Percentiles rank a stretch among this genome's conserved stretches.
Evolutionary conservation across 2,888 invertebrate genomes (phyloP).

Genomic region (Fragum fragum): DNA sequence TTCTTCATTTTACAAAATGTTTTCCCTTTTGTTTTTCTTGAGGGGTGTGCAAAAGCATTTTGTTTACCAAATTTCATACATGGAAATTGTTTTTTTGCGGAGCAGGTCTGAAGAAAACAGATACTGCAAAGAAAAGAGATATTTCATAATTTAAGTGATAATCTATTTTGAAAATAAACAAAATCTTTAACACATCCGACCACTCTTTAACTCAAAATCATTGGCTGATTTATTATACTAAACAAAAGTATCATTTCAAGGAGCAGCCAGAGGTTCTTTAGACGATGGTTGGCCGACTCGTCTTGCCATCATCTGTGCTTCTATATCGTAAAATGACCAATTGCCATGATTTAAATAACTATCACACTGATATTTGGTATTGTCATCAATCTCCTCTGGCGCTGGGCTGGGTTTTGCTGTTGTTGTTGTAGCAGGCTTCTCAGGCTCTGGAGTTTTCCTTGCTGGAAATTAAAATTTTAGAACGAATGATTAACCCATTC

Average conservation of each 20-base stretch:
- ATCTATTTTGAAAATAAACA: no score
- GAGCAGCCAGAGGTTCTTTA: neutral
- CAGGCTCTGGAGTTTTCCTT: neutral
- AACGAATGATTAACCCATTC: no score
- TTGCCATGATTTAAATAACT: constrained; percentile 45
- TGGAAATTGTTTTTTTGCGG: no score
- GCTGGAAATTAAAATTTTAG: constrained; percentile 7
- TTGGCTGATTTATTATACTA: neutral
- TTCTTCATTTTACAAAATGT: no score
- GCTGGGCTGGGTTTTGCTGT: constrained; percentile 10
- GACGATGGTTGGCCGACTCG: constrained; percentile 64
- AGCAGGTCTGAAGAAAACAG: no score
- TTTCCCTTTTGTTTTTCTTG: no score
- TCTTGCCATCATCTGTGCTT: constrained; percentile 39
- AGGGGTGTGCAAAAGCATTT: no score
- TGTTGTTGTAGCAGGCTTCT: neutral
- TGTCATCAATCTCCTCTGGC: constrained; percentile 30
- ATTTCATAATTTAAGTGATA: no score
- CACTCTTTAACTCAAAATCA: no score
- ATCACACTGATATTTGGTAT: constrained; percentile 50
- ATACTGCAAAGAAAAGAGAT: no score
- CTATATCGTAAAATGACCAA: constrained; percentile 54
- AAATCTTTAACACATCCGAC: no score
- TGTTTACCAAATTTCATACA: no score
- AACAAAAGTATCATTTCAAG: neutral